Evolutionary conservation across 2,888 invertebrate species (phyloP).

Genomic region (Troides aeacus): DNA sequence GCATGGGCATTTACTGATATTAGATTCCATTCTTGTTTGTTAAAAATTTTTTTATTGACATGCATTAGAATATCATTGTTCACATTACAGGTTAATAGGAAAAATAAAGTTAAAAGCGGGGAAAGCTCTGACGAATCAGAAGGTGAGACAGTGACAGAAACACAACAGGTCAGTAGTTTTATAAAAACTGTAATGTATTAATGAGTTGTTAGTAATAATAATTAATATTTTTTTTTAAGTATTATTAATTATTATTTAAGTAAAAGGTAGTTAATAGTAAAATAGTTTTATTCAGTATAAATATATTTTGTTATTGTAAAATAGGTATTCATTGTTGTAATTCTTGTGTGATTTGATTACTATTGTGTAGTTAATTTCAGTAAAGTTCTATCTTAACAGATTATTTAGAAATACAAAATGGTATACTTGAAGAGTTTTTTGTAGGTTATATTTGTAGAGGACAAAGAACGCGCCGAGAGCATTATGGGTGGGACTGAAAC

Average conservation of each 20-base stretch:
- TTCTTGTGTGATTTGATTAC: too few relatives aligned
- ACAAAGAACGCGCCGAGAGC: constrained; percentile 65
- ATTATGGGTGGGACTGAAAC: constrained; percentile 60
- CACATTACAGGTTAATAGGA: constrained; percentile 69
- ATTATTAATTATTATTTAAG: too few relatives aligned
- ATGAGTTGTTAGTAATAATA: not conserved
- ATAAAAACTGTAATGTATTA: not conserved
- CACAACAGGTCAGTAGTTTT: constrained; percentile 62
- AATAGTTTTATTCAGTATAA: too few relatives aligned
- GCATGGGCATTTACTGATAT: not conserved
- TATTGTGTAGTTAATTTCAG: too few relatives aligned
- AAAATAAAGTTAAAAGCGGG: constrained; percentile 69
- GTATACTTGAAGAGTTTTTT: constrained; percentile 12
- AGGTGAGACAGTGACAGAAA: constrained; percentile 72
- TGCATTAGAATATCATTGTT: constrained; percentile 26
- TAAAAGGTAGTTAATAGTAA: too few relatives aligned
- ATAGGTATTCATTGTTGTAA: too few relatives aligned
- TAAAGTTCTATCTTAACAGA: too few relatives aligned
- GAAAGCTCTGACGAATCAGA: constrained; percentile 78
- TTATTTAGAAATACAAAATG: not conserved
- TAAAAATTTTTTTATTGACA: constrained; percentile 2
- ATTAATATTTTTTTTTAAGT: too few relatives aligned
- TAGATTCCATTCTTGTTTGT: not conserved
- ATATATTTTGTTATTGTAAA: too few relatives aligned
- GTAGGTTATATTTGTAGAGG: constrained; percentile 77